A percentile compares a stretch with the other conserved stretches of the same genome.
Conservation (phyloP, 2,888 invertebrate genomes). For the Schizotus pectinicornis region DNA sequence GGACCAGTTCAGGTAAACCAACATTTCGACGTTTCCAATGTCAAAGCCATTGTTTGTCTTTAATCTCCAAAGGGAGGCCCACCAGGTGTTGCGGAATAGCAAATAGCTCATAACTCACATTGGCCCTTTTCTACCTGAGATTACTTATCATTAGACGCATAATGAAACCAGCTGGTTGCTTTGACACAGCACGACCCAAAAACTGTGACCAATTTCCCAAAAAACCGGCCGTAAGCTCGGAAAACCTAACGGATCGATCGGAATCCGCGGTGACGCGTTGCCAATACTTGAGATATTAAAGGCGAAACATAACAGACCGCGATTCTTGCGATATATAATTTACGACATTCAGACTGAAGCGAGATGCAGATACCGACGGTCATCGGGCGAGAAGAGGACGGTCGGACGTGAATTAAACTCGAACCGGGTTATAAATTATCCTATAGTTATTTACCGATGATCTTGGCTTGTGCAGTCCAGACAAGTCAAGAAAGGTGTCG, state of each 20-base stretch:
- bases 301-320: constrained; percentile 40
- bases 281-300: not conserved
- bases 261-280: not conserved
- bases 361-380: constrained; percentile 33
- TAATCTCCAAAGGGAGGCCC: constrained; percentile 11
- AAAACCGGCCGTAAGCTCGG: not conserved
- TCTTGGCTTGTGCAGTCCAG: constrained; percentile 43
- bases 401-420: constrained; percentile 50
- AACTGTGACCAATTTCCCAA: not conserved
- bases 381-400: constrained; percentile 34
- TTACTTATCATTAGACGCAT: constrained; percentile 49
- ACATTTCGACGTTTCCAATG: constrained; percentile 9
- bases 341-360: constrained; percentile 47
- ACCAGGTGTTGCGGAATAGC: constrained; percentile 43
- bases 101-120: constrained; percentile 40
- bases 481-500: constrained; percentile 45
- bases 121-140: constrained; percentile 45
- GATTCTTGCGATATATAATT: constrained; percentile 49
- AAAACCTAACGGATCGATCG: constrained; percentile 1
- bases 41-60: constrained; percentile 24
- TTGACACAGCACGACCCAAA: constrained; percentile 45
- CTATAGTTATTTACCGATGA: constrained; percentile 42
- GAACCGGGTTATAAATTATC: constrained; percentile 44
- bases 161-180: constrained; percentile 52
- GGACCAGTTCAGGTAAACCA: constrained; percentile 26